These are phyloP conservation scores for Gila orcuttii DNA, from an alignment of 2,113 vertebrate genomes.

Conservation along the genomic window DNA sequence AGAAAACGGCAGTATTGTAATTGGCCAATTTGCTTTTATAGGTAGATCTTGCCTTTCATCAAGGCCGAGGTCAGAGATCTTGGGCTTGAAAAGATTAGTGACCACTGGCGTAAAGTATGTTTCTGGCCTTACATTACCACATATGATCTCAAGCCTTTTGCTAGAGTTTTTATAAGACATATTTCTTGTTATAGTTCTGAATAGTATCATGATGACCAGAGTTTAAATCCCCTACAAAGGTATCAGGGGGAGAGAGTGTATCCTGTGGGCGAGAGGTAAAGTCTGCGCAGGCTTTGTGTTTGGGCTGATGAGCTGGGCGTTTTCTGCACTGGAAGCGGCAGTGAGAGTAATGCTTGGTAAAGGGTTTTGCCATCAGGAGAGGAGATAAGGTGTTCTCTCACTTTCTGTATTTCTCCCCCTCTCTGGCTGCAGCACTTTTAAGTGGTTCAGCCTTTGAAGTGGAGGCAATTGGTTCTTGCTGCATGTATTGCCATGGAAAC, in stretches of 20 bases:
- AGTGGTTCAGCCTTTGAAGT: constrained; percentile 61
- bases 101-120: no score
- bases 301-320: constrained; percentile 31
- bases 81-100: no score
- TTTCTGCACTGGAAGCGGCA: constrained; percentile 51
- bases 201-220: neutral
- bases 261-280: constrained; percentile 22
- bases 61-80: no score
- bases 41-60: no score
- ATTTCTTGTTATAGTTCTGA: neutral
- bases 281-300: constrained; percentile 27
- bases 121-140: neutral
- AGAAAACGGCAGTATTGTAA: no score
- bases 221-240: constrained; percentile 19
- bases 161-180: neutral
- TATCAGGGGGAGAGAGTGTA: constrained; percentile 3
- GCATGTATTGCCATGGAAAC: constrained; percentile 59
- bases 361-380: constrained; percentile 55
- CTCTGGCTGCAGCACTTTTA: constrained; percentile 54
- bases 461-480: constrained; percentile 60
- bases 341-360: constrained; percentile 55
- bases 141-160: neutral
- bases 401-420: constrained; percentile 18
- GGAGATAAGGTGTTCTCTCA: constrained; percentile 53
- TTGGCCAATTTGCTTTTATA: no score